Evolutionary conservation across 2,888 invertebrate genomes (phyloP).

Genomic region (Polymixis lichenea): DNA sequence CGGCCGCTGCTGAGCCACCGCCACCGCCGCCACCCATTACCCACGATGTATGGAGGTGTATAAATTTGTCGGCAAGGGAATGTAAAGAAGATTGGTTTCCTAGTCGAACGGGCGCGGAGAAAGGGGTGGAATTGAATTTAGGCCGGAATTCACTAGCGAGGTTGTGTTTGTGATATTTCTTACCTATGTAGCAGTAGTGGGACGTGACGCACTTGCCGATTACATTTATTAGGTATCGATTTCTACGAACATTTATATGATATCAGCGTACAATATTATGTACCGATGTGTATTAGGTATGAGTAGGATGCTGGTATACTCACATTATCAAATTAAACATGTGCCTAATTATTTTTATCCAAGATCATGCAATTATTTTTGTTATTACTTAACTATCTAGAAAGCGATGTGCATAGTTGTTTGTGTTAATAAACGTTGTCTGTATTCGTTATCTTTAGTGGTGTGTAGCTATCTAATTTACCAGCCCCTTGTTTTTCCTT

Average conservation of each 20-base stretch:
- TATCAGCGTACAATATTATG: slow-evolving; percentile 54
- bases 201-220: slow-evolving; percentile 83
- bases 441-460: neutral
- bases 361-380: slow-evolving; percentile 1
- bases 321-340: slow-evolving; percentile 24
- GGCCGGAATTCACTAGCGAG: slow-evolving; percentile 85
- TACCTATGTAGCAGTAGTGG: slow-evolving; percentile 79
- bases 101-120: slow-evolving; percentile 83
- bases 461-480: neutral
- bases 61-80: slow-evolving; percentile 89
- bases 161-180: slow-evolving; percentile 86
- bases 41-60: slow-evolving; percentile 87
- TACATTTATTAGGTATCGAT: slow-evolving; percentile 79
- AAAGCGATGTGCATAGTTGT: neutral
- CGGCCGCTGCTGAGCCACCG: slow-evolving; percentile 60
- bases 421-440: neutral
- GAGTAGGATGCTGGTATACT: slow-evolving; percentile 22
- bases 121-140: slow-evolving; percentile 89
- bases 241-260: slow-evolving; percentile 64
- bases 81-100: slow-evolving; percentile 90
- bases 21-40: slow-evolving; percentile 71
- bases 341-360: slow-evolving; percentile 23
- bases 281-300: slow-evolving; percentile 44
- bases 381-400: neutral
- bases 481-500: neutral